Evolutionary conservation across 2,113 vertebrate genomes (phyloP), one percentile per base, ranked within the genome.

Genomic region (Lepus americanus): DNA sequence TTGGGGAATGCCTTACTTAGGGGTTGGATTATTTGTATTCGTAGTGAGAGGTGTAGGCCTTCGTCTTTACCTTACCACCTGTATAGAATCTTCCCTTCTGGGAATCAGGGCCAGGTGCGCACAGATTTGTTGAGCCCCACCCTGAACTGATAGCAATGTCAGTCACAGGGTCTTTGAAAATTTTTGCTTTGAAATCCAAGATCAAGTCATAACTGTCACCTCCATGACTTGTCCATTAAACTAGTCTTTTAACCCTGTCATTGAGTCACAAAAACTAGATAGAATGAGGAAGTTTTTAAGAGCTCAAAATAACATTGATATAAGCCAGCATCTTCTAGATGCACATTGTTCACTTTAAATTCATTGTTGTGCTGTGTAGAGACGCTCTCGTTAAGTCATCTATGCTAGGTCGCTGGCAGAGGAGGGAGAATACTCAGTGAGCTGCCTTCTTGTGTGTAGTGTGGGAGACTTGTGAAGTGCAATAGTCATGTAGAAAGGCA

Each of bases 391-490:
- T 9, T 59, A 2, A 59, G 92, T 78, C 79, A 76, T 19, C 53
- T 51, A 0, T 33, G 53, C 51, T 23, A n/a, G 94, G n/a, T 29
- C 84, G 31, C 59, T 84, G 72, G 86, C 55, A 25, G 23, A 1
- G 31, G 95, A 94, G 89, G 94, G 94, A 90, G 39, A 0, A 70
- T 55, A 1, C 36, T 96, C 25, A 31, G 95, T 82, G 95, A 93
- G 69, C 94, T 33, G 86, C 95, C 97, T 97, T 95, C 90, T 96
- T 33, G 4, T 22, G 0, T 86, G 96, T 80, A n/a, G 80, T 89
- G 44, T 44, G 44, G 44, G 44, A 44, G 44, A 44, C 44, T 44
- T 93, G 94, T 91, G 96, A 98, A 96, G 98, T 98, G 98, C 98
- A 98, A 98, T 98, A 97, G 87, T 73, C 72, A 90, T 51, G 92